Evolutionary conservation across 92 coral and sea anemone genomes (phyloP).

Genomic region (Porites cylindrica): DNA sequence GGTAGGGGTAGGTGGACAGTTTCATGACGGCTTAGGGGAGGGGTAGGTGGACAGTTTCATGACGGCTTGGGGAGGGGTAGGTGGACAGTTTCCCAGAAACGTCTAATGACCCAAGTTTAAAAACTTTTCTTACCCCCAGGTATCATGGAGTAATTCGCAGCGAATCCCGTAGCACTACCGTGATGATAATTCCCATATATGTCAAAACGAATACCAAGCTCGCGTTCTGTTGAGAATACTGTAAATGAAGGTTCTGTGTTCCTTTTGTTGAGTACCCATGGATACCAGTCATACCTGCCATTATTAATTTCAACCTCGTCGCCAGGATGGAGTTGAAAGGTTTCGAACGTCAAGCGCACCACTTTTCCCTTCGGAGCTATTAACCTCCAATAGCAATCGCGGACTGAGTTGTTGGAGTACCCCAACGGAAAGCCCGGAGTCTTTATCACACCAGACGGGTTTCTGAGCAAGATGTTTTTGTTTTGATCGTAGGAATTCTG

Average conservation of each 20-base stretch:
- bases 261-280: background rate
- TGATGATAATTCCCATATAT: background rate
- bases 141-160: slow-evolving; percentile 26
- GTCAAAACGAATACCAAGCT: slow-evolving; percentile 13
- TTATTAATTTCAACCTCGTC: background rate
- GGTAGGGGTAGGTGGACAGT: no score
- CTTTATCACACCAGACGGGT: slow-evolving; percentile 15
- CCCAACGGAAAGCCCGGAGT: slow-evolving; percentile 32
- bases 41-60: no score
- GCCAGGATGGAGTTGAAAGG: background rate
- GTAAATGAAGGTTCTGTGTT: slow-evolving; percentile 23
- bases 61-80: no score
- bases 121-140: slow-evolving; percentile 18
- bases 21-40: no score
- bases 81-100: no score
- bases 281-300: slow-evolving; percentile 3
- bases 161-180: slow-evolving; percentile 19
- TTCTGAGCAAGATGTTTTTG: slow-evolving; percentile 26
- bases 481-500: slow-evolving; percentile 14
- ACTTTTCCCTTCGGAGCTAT: slow-evolving; percentile 22
- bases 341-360: slow-evolving; percentile 12
- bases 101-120: no score
- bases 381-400: slow-evolving; percentile 26
- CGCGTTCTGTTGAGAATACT: slow-evolving; percentile 27
- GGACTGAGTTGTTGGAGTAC: background rate